These are phyloP conservation scores for Girardinichthys multiradiatus DNA, from an alignment of 2,113 vertebrate species.

Conservation along the genomic window DNA sequence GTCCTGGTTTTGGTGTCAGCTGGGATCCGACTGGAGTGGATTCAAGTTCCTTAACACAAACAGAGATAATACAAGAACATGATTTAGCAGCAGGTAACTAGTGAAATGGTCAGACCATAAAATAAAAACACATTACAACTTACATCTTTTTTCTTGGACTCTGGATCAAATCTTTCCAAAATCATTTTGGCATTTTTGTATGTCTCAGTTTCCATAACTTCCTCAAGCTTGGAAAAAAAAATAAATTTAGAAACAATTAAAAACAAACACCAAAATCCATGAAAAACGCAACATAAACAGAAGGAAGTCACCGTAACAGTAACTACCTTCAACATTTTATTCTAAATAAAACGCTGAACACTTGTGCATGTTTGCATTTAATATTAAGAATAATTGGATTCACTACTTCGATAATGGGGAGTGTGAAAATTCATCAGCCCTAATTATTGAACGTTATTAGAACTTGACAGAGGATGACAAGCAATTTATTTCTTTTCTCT, in stretches of 20 bases:
- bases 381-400: constrained; percentile 99
- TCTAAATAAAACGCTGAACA: constrained; percentile 88
- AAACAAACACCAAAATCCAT: background rate
- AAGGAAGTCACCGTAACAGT: constrained; percentile 20
- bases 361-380: constrained; percentile 97
- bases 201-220: constrained; percentile 99
- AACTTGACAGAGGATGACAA: constrained; percentile 99
- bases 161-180: constrained; percentile 97
- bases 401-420: constrained; percentile 99
- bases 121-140: constrained; percentile 42
- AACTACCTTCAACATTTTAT: constrained; percentile 77
- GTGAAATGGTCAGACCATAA: background rate
- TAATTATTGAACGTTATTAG: constrained; percentile 99
- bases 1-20: constrained; percentile 89
- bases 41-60: constrained; percentile 85
- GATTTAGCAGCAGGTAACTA: background rate
- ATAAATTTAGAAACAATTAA: background rate
- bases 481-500: constrained; percentile 97
- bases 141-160: constrained; percentile 90
- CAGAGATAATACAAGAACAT: background rate
- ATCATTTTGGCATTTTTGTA: constrained; percentile 98
- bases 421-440: constrained; percentile 99
- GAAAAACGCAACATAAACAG: constrained; percentile 30
- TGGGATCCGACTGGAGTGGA: constrained; percentile 80
- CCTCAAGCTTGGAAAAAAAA: constrained; percentile 87